Base-by-base conservation (phyloP, 2,113 vertebrate species). In the Otolemur garnettii region DNA sequence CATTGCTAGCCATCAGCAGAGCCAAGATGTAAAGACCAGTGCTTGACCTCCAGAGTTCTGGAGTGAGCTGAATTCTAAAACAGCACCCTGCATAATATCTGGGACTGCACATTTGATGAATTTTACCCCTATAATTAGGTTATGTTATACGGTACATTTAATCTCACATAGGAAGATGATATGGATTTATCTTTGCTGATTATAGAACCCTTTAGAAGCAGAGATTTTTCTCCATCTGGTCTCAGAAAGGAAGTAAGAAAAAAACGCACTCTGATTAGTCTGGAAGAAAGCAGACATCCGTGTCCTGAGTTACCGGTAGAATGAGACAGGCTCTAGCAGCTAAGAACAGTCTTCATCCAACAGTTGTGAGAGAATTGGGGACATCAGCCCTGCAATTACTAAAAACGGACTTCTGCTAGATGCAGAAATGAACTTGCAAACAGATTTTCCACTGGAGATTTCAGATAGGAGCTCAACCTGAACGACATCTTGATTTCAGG, bases 71-170 rank as follows among this genome's bases (percentile, higher is more conserved):
- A 59, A 75, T 83, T 87, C 8, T 83, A 74, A 33, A 75, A n/a
- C 22, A 21, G 3, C 14, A 15, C 1, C 2, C 11, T 72, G 3
- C 4, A 82, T 3, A 6, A 72, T 5, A 14, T 18, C 10, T 50
- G 22, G 33, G 21, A 35, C 1, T 66, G 4, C 57, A 53, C n/a
- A 81, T 38, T 59, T 55, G n/a, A 75, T 28, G 2, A 42, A 45
- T 28, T 90, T 79, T 50, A 14, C 14, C 59, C 8, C 21, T 0
- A 1, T 28, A 2, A 55, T 24, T 75, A 83, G n/a, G 7, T 62
- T 68, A 22, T 28, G 0, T n/a, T 12, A 59, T 7, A 28, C 6
- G 81, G 1, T 33, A 50, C 24, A 35, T n/a, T 18, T 82, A 3
- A 42, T 11, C 5, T 85, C 13, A 82, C 26, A 17, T 4, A 82